Base-by-base conservation (phyloP, 2,888 invertebrate genomes). In the Matsumyia berberina region DNA sequence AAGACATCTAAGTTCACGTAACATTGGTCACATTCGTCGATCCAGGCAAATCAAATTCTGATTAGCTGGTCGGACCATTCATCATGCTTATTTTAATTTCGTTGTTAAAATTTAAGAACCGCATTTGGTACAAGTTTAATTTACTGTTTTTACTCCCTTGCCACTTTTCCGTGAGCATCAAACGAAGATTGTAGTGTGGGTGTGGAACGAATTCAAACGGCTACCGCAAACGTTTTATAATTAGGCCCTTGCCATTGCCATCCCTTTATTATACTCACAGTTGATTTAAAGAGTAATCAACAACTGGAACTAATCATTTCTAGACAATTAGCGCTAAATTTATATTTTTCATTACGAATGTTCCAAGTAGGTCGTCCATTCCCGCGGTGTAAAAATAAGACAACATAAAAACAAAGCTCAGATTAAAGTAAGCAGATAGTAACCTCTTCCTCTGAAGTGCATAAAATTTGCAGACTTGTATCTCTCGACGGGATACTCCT, bases 401-500 rank as follows among this genome's bases (percentile, higher is more conserved):
- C n/a, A 46, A 49, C 37, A 37, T 7, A 37, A 17, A 19, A 37
- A 42, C 37, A 51, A 66, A 37, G 31, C 46, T 31, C 3, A 35
- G 39, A 44, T 60, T 74, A 66, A 35, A 53, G 24, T 64, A 53
- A 53, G 33, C 44, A 64, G 33, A 58, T 51, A 19, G 57, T 76
- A 19, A 60, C 12, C 15, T 46, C 15, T 66, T 15, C 37, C 7
- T 12, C 44, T 58, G 31, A 39, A 62, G 74, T 33, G 69, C 12
- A 33, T 62, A 42, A 33, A 53, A 37, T 66, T 37, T 19, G 57
- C 53, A 33, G 62, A 51, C 81, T 70, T 81, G 17, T 76, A 81
- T 74, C 55, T 42, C 67, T 74, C 46, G 11, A 69, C 46, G 7
- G 55, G 60, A 53, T 60, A 62, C 60, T 46, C 15, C 60, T 46